Percentiles rank a stretch among this genome's conserved stretches.
Conservation (phyloP, 2,888 invertebrate species). For the Hirtodrosophila trivittata region DNA sequence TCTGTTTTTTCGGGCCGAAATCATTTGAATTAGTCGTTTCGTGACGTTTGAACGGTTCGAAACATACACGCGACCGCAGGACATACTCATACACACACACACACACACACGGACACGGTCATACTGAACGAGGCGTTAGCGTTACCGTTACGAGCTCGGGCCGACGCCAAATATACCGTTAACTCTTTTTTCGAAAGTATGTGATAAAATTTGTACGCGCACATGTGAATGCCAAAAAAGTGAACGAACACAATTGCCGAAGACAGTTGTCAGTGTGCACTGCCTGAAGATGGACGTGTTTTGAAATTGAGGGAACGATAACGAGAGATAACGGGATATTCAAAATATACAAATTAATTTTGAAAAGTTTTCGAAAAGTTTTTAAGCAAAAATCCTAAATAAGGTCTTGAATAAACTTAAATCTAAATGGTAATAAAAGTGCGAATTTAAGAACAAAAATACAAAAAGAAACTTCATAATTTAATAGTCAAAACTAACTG, state of each 20-base stretch:
- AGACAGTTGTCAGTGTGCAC: slow-evolving; percentile 49
- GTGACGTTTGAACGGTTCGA: slow-evolving; percentile 84
- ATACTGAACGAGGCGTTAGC: slow-evolving; percentile 24
- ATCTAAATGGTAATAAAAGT: slow-evolving; percentile 14
- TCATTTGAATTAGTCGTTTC: slow-evolving; percentile 84
- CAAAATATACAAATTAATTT: slow-evolving; percentile 2
- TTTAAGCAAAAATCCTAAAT: neutral
- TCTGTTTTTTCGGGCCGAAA: slow-evolving; percentile 81
- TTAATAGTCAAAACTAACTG: too few relatives aligned
- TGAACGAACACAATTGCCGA: slow-evolving; percentile 9
- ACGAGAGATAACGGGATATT: slow-evolving; percentile 4
- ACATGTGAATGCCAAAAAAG: slow-evolving; percentile 53
- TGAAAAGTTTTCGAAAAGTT: slow-evolving; percentile 3
- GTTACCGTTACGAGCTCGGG: slow-evolving; percentile 38
- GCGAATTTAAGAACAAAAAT: slow-evolving; percentile 1
- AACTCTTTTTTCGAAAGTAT: slow-evolving; percentile 50
- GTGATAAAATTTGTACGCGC: slow-evolving; percentile 41
- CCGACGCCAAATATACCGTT: slow-evolving; percentile 54
- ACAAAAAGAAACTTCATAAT: too few relatives aligned
- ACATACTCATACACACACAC: slow-evolving; percentile 35
- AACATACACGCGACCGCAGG: slow-evolving; percentile 80
- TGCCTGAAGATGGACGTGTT: slow-evolving; percentile 47
- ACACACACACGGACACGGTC: slow-evolving; percentile 9
- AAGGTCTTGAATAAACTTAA: neutral
- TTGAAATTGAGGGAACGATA: neutral